These are phyloP conservation scores for Cheilosia scutellata DNA, from an alignment of 2,888 invertebrate genomes.

Conservation along the genomic window DNA sequence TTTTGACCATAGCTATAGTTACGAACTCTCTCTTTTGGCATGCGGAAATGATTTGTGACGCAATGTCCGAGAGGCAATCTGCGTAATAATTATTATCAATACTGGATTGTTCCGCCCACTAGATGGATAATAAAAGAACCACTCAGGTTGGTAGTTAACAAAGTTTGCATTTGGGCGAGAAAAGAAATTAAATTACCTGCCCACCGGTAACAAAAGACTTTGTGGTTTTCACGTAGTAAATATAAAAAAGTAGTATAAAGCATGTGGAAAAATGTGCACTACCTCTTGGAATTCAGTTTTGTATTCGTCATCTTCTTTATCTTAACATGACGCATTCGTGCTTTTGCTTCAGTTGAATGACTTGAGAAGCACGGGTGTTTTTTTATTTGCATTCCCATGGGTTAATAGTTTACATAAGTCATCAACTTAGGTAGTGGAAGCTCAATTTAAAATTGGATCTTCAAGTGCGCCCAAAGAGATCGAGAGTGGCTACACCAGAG, in stretches of 20 bases:
- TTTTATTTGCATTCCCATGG: neutral
- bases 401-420: neutral
- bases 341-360: neutral
- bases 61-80: neutral
- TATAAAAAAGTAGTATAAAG: neutral
- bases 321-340: neutral
- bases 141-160: neutral
- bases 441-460: neutral
- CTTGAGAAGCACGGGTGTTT: neutral
- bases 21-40: neutral
- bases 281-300: neutral
- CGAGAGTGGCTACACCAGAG: too few species aligned
- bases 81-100: neutral
- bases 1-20: neutral
- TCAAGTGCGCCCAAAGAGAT: neutral
- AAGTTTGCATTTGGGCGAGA: constrained; percentile 2
- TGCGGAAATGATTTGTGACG: constrained; percentile 4
- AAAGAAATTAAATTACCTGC: constrained; percentile 1
- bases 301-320: neutral
- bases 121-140: constrained; percentile 15
- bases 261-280: neutral
- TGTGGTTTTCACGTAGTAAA: neutral
- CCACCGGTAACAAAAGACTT: neutral
- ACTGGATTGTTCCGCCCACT: constrained; percentile 7
- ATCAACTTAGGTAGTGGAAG: neutral